Conservation (phyloP, 2,113 vertebrate species). For the Physeter macrocephalus region DNA sequence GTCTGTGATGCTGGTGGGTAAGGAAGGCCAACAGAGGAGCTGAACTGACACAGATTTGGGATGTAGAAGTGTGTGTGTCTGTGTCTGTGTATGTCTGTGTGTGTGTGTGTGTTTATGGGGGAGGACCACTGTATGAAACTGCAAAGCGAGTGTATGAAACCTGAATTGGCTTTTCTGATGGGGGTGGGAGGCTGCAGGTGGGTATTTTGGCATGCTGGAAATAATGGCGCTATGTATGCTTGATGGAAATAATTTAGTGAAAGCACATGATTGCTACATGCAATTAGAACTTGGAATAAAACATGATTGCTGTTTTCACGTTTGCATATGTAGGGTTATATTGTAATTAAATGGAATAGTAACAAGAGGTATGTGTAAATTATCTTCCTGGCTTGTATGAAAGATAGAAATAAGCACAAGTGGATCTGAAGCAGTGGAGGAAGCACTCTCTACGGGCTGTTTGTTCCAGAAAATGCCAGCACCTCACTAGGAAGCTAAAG, state of each 20-base stretch:
- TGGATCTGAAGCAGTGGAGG: neutral
- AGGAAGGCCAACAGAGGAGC: neutral
- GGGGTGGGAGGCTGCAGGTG: slow-evolving; percentile 28
- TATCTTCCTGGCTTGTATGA: slow-evolving; percentile 37
- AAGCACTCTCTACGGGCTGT: neutral
- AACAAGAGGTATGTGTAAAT: slow-evolving; percentile 61
- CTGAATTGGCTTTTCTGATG: neutral
- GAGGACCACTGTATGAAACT: neutral
- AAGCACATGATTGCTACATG: slow-evolving; percentile 58
- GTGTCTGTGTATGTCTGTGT: neutral
- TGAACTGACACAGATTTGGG: neutral
- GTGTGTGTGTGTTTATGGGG: neutral
- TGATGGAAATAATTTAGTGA: slow-evolving; percentile 61
- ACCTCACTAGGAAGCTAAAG: neutral
- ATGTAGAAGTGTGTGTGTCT: neutral
- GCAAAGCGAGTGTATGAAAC: neutral
- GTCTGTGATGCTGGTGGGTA: neutral
- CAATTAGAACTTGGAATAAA: slow-evolving; percentile 68
- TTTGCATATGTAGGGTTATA: slow-evolving; percentile 67
- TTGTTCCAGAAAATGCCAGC: slow-evolving; percentile 28
- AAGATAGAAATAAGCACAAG: slow-evolving; percentile 6
- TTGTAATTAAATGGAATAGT: slow-evolving; percentile 62
- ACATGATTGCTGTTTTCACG: slow-evolving; percentile 67
- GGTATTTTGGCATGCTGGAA: slow-evolving; percentile 17
- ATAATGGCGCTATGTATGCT: neutral